A percentile compares a stretch with the other conserved stretches of the same genome.
These are phyloP conservation scores for Amblyopsis rosae DNA, from an alignment of 2,113 vertebrate genomes.

Conservation along the genomic window DNA sequence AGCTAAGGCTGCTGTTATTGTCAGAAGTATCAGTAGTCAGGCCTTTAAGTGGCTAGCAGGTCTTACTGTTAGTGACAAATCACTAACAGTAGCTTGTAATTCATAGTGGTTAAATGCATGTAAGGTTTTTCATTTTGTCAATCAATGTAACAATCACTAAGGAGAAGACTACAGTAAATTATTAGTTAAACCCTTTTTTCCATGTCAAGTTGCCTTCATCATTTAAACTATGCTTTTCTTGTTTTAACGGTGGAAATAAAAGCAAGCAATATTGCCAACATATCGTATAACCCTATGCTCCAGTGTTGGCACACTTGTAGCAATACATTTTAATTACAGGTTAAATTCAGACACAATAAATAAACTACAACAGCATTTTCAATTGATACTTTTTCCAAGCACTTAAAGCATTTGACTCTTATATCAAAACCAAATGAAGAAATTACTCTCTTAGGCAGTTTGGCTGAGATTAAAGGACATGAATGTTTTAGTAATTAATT, in stretches of 20 bases:
- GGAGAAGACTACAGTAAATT: slow-evolving; percentile 12
- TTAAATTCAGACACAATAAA: slow-evolving; percentile 45
- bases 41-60: too few relatives aligned
- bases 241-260: slow-evolving; percentile 35
- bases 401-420: slow-evolving; percentile 29
- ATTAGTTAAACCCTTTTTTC: slow-evolving; percentile 33
- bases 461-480: slow-evolving; percentile 5
- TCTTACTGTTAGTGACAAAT: neutral
- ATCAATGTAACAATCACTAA: slow-evolving; percentile 15
- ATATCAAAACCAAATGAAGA: slow-evolving; percentile 13
- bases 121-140: slow-evolving; percentile 1
- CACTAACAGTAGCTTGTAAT: neutral
- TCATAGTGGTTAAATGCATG: slow-evolving; percentile 1
- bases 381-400: slow-evolving; percentile 13
- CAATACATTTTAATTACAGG: slow-evolving; percentile 46
- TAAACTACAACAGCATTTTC: slow-evolving; percentile 36
- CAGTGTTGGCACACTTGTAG: slow-evolving; percentile 16
- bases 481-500: neutral
- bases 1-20: too few relatives aligned
- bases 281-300: slow-evolving; percentile 18
- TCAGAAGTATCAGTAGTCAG: neutral
- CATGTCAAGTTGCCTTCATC: slow-evolving; percentile 3
- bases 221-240: slow-evolving; percentile 25
- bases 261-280: slow-evolving; percentile 24
- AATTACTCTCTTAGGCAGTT: neutral